A percentile compares a stretch with the other conserved stretches of the same genome.
These are phyloP conservation scores for Apodemus speciosus DNA, from an alignment of 2,113 vertebrate genomes.

Conservation along the genomic window DNA sequence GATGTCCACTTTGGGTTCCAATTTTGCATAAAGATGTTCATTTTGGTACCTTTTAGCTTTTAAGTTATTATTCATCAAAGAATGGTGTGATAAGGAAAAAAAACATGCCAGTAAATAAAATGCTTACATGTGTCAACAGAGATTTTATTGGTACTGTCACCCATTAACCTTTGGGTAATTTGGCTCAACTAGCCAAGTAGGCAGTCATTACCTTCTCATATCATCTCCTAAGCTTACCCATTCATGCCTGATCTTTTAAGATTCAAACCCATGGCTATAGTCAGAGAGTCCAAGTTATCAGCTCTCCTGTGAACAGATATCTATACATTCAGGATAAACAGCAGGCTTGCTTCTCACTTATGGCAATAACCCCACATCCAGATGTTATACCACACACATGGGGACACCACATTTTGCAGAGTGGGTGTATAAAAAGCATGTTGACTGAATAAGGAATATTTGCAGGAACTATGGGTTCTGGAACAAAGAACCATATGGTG, in stretches of 20 bases:
- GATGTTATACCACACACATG: not conserved
- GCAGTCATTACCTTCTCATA: not conserved
- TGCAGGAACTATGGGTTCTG: constrained; percentile 27
- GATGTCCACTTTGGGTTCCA: not conserved
- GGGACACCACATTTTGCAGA: not conserved
- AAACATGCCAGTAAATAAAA: not conserved
- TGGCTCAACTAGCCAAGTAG: not conserved
- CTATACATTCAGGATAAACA: not conserved
- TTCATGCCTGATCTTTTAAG: not conserved
- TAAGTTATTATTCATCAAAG: constrained; percentile 35
- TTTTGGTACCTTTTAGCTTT: not conserved
- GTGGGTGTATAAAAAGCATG: not conserved
- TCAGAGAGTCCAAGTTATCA: not conserved
- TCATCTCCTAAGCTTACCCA: not conserved
- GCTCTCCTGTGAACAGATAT: not conserved
- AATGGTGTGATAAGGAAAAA: not conserved
- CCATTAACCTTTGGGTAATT: not conserved
- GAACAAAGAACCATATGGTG: constrained; percentile 5
- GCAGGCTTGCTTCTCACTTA: not conserved
- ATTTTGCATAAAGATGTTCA: not conserved
- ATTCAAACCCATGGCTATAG: not conserved
- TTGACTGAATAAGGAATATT: constrained; percentile 35
- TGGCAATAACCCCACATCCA: not conserved
- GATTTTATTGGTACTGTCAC: not conserved
- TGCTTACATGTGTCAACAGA: not conserved